Conservation (phyloP, 2,888 invertebrate species). For the Neocrepidodera transversa region DNA sequence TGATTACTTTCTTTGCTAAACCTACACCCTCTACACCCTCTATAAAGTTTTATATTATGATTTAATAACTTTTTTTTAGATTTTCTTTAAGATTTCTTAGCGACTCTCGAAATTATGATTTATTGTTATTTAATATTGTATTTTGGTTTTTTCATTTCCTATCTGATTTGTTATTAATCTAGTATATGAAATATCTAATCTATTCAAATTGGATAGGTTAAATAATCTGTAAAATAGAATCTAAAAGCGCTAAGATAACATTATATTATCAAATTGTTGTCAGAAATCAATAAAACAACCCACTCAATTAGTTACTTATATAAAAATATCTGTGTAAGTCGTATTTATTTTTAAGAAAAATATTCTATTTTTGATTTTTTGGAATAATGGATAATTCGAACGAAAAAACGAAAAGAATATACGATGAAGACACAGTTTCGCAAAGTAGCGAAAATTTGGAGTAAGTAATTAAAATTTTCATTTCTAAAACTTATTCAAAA, state of each 20-base stretch:
- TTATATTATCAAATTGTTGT: background rate
- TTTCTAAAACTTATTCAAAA: too few species aligned
- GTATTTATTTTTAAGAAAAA: too few species aligned
- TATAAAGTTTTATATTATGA: too few species aligned
- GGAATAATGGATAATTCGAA: background rate
- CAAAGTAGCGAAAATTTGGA: slow-evolving; percentile 4
- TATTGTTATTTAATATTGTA: too few species aligned
- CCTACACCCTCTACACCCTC: too few species aligned
- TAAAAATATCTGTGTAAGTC: background rate
- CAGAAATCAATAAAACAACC: background rate
- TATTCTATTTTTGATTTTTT: background rate
- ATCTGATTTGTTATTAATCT: too few species aligned
- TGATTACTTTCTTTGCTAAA: too few species aligned
- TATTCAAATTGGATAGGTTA: background rate
- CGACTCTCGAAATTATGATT: too few species aligned
- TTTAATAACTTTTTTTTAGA: too few species aligned
- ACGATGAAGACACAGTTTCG: background rate
- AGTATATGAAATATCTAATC: background rate
- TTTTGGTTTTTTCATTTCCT: too few species aligned
- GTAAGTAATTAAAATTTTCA: slow-evolving; percentile 2
- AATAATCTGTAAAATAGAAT: background rate
- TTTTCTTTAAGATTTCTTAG: too few species aligned
- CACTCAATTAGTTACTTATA: background rate
- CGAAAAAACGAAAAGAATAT: background rate
- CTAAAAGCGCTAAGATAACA: slow-evolving; percentile 1